A percentile compares a stretch with the other conserved stretches of the same genome.
These are phyloP conservation scores for Lagopus leucura DNA, from an alignment of 2,113 vertebrate species.

Conservation along the genomic window DNA sequence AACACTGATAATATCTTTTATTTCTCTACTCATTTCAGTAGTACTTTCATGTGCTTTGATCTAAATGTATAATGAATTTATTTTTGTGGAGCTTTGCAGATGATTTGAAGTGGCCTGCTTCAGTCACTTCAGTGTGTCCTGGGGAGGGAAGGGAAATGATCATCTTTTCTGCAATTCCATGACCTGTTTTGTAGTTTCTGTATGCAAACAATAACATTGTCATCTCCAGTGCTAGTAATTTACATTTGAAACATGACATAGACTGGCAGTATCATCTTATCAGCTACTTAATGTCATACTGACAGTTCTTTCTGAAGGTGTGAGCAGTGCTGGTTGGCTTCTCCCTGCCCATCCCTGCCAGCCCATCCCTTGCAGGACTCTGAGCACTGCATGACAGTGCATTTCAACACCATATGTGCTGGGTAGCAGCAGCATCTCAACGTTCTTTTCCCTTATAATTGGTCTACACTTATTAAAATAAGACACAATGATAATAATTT, in stretches of 20 bases:
- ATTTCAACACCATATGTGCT: not conserved
- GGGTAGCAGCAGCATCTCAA: not conserved
- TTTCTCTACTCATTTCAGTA: slow-evolving; percentile 6
- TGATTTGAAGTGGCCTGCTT: slow-evolving; percentile 39
- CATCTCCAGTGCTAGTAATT: not conserved
- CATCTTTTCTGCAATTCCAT: slow-evolving; percentile 18
- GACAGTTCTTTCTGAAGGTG: not conserved
- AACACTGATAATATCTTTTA: slow-evolving; percentile 40
- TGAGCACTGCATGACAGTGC: not conserved
- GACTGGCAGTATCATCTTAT: not conserved
- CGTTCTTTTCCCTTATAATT: not conserved
- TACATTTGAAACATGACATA: not conserved
- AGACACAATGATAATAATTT: not conserved
- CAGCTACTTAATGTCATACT: not conserved
- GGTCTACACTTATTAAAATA: not conserved
- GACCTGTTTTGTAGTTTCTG: slow-evolving; percentile 28
- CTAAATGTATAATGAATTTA: slow-evolving; percentile 47
- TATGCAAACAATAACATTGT: not conserved
- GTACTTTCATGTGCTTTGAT: slow-evolving; percentile 16
- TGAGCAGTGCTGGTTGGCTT: not conserved
- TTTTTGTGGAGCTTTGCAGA: slow-evolving; percentile 19
- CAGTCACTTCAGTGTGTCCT: slow-evolving; percentile 39
- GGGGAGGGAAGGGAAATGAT: slow-evolving; percentile 9
- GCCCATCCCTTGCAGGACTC: not conserved
- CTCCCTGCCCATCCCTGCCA: not conserved